Percentiles rank a stretch among this genome's conserved stretches.
These are phyloP conservation scores for Ochropacha duplaris DNA, from an alignment of 2,888 invertebrate species.

Conservation along the genomic window DNA sequence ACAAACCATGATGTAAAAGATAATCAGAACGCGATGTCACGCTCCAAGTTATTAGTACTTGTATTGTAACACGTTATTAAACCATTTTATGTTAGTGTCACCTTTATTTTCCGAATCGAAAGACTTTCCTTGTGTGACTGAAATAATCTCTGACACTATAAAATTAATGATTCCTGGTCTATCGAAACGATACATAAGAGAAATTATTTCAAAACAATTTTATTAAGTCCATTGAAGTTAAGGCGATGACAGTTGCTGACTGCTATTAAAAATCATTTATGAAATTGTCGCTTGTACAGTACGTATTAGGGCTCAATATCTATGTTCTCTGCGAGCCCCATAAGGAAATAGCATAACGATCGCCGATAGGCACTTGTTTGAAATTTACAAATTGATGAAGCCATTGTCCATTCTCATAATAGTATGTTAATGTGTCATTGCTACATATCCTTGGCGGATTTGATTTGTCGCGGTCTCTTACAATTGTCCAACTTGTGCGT, in stretches of 20 bases:
- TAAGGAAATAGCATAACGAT: background rate
- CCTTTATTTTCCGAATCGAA: constrained; percentile 22
- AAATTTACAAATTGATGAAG: background rate
- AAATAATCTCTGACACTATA: constrained; percentile 8
- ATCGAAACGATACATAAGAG: too few relatives aligned
- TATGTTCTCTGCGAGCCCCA: constrained; percentile 9
- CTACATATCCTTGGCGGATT: background rate
- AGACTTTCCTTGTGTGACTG: constrained; percentile 10
- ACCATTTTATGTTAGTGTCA: constrained; percentile 39
- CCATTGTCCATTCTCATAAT: constrained; percentile 1
- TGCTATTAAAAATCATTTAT: too few relatives aligned
- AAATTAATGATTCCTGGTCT: too few relatives aligned
- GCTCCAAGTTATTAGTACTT: constrained; percentile 47
- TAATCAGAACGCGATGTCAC: constrained; percentile 38
- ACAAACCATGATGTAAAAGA: constrained; percentile 14
- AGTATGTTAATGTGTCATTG: background rate
- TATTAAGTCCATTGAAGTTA: too few relatives aligned
- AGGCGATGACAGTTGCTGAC: too few relatives aligned
- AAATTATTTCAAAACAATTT: too few relatives aligned
- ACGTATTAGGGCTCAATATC: constrained; percentile 1
- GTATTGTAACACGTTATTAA: constrained; percentile 60
- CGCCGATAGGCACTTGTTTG: background rate
- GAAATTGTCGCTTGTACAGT: background rate
- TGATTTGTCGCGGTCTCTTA: background rate
- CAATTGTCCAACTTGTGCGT: background rate